A percentile compares a stretch with the other conserved stretches of the same genome.
phyloP scores from a whole-genome alignment of 2,888 invertebrate species.

The Ethmia dodecea region DNA sequence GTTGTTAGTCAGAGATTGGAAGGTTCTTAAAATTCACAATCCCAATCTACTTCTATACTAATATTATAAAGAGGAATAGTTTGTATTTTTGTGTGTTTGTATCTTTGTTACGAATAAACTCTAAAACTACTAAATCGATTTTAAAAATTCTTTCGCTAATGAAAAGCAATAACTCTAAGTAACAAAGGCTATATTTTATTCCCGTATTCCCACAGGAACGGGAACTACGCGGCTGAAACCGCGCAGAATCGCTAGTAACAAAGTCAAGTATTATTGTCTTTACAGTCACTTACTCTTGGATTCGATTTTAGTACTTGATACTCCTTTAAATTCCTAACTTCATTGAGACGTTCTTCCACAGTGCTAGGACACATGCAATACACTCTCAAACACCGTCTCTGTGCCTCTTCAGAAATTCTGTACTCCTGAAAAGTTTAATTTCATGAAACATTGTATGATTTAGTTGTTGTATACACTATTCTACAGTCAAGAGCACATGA shows the following conservation, averaged over 20 bases:
- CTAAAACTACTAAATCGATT: background rate
- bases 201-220: no score
- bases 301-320: slow-evolving; percentile 78
- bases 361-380: slow-evolving; percentile 78
- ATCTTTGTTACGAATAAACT: background rate
- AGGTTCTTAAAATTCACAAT: no score
- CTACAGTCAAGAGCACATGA: no score
- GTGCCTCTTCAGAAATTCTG: slow-evolving; percentile 72
- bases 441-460: no score
- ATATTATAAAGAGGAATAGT: no score
- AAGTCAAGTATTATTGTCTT: no score
- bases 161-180: background rate
- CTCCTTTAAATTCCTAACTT: slow-evolving; percentile 76
- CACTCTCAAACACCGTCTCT: slow-evolving; percentile 72
- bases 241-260: background rate
- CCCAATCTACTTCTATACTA: no score
- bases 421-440: slow-evolving; percentile 75
- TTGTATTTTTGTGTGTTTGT: background rate
- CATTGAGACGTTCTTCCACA: slow-evolving; percentile 74
- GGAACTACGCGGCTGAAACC: background rate
- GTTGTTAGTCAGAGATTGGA: no score
- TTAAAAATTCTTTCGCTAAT: background rate
- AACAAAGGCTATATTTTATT: background rate
- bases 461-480: no score
- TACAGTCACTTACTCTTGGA: slow-evolving; percentile 65